phyloP scores from a whole-genome alignment of 2,113 vertebrate genomes.

The Centrocercus urophasianus region DNA sequence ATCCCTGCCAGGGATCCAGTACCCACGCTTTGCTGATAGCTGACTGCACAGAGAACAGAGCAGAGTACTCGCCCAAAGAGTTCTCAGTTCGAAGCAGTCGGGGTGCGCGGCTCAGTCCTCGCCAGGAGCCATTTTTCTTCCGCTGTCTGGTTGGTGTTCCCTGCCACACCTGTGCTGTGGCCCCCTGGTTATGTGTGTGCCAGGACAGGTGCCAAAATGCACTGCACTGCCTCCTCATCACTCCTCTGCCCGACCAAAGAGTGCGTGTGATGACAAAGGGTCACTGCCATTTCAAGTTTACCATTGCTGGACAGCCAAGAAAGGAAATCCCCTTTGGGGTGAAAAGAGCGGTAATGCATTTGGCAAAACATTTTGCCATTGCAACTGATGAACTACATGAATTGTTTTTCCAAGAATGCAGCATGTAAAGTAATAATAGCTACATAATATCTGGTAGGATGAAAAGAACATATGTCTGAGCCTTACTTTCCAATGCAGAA shows the following conservation, averaged over 20 bases:
- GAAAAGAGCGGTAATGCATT: not conserved
- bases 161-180: not conserved
- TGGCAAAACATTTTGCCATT: not conserved
- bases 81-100: not conserved
- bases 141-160: not conserved
- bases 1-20: not conserved
- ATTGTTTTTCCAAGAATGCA: not conserved
- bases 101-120: not conserved
- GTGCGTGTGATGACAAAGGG: not conserved
- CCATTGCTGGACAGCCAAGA: not conserved
- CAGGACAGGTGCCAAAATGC: not conserved
- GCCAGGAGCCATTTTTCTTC: constrained; percentile 36
- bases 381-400: not conserved
- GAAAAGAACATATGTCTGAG: not conserved
- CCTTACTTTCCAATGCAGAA: not conserved
- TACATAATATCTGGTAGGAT: not conserved
- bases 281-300: not conserved
- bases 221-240: not conserved
- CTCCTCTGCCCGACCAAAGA: not conserved
- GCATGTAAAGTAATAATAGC: not conserved
- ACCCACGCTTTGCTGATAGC: not conserved
- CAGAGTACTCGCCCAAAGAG: not conserved
- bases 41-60: not conserved
- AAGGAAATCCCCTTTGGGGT: not conserved
- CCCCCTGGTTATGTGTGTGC: not conserved